phyloP scores from a whole-genome alignment of 2,888 invertebrate genomes.

The Hartigia nigra region DNA sequence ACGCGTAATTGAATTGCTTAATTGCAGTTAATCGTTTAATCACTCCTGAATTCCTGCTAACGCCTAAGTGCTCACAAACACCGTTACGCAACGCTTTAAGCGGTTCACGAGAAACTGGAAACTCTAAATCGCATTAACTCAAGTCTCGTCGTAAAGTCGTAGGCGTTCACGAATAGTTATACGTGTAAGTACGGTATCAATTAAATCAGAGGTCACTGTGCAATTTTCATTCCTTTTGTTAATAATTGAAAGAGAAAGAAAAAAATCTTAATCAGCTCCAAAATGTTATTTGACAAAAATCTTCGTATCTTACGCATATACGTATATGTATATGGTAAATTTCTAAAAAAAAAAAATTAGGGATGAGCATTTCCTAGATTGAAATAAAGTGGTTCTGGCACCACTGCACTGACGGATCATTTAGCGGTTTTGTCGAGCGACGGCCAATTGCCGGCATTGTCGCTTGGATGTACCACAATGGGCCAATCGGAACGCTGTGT shows the following conservation, averaged over 20 bases:
- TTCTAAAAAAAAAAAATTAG: neutral
- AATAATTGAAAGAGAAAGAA: neutral
- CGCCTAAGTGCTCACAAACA: conserved; percentile 44
- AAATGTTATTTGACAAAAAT: neutral
- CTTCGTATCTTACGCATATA: neutral
- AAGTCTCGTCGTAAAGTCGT: conserved; percentile 1
- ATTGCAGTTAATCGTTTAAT: conserved; percentile 64
- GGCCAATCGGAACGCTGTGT: conserved; percentile 66
- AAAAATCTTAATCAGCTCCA: neutral
- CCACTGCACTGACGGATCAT: conserved; percentile 64
- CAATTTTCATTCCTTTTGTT: neutral
- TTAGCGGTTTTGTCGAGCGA: conserved; percentile 68
- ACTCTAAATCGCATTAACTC: conserved; percentile 20
- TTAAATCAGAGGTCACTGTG: conserved; percentile 7
- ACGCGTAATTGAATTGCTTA: conserved; percentile 56
- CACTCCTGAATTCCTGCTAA: conserved; percentile 53
- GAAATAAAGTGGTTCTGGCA: conserved; percentile 66
- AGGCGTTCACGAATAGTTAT: neutral
- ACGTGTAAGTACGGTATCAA: conserved; percentile 6
- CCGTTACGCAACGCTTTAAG: conserved; percentile 6
- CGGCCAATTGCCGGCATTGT: conserved; percentile 67
- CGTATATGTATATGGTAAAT: neutral
- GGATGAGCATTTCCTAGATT: conserved; percentile 60
- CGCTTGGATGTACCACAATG: conserved; percentile 66
- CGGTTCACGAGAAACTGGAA: conserved; percentile 4